These are phyloP conservation scores for Augochlorella aurata DNA, from an alignment of 2,888 invertebrate species.

Conservation along the genomic window DNA sequence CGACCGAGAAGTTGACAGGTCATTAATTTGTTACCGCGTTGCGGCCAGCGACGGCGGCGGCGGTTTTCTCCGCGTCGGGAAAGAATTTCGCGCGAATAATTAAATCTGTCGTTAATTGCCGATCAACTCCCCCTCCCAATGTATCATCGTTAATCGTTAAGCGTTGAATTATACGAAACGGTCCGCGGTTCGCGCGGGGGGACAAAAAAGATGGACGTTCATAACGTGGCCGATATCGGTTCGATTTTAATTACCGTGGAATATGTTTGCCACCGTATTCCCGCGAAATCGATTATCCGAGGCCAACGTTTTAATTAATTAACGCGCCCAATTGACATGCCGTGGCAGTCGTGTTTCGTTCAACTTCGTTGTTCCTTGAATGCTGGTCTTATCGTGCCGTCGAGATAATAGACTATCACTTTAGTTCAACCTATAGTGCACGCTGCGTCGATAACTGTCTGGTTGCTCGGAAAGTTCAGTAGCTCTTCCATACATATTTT, in stretches of 20 bases:
- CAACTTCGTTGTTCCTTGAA: conserved; percentile 9
- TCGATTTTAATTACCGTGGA: conserved; percentile 50
- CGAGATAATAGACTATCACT: conserved; percentile 15
- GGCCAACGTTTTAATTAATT: conserved; percentile 48
- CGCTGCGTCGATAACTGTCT: conserved; percentile 10
- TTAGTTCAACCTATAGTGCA: conserved; percentile 1
- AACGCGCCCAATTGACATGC: conserved; percentile 30
- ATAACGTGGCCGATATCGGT: conserved; percentile 36
- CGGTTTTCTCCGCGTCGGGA: not conserved
- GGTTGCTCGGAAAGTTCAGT: conserved; percentile 7
- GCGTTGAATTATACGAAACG: not conserved
- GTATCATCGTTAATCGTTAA: not conserved
- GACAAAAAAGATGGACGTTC: conserved; percentile 15
- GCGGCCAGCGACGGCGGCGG: not conserved
- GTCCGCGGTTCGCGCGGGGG: not conserved
- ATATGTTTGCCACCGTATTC: conserved; percentile 40
- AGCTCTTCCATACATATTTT: conserved; percentile 14
- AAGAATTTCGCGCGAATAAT: conserved; percentile 38
- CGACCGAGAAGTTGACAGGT: conserved; percentile 11
- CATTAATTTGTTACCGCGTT: conserved; percentile 49
- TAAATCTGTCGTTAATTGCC: conserved; percentile 17
- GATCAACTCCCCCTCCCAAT: not conserved
- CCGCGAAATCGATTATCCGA: conserved; percentile 42
- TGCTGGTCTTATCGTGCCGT: conserved; percentile 19
- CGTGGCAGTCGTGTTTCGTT: conserved; percentile 27